Evolutionary conservation across 2,888 invertebrate species (phyloP), one percentile per base, ranked within the genome.

Genomic region (Hedychridium roseum): DNA sequence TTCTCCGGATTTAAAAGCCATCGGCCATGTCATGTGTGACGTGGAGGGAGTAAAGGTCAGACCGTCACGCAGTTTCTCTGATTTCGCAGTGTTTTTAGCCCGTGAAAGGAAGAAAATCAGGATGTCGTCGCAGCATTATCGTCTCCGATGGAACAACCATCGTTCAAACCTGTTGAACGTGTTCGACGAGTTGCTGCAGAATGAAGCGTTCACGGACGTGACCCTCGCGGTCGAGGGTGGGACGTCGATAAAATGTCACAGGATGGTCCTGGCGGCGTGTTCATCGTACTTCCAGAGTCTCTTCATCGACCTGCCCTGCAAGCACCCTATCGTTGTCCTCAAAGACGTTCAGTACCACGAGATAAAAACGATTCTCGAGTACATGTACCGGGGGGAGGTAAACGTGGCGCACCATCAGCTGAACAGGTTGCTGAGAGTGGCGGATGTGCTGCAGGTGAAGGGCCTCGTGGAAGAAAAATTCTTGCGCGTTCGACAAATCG

Each of bases 331-430:
- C 39, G 54, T 88, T 32, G 84, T 88, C 1, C 78, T 88, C 11
- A 86, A 86, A 69, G 87, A 87, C 62, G 92, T 95, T 0, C 89
- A 89, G 65, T 90, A 89, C 64, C 84, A 85, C 35, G 94, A 94
- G 76, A 91, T 95, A 82, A 89, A 91, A 58, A 92, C 93, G 0
- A 87, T 95, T 9, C 82, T 95, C 15, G 92, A 94, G 71, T 95
- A 93, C 78, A 94, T 95, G 92, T 95, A 95, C 78, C 87, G 90
- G 23, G 95, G 94, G 0, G 92, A 94, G 80, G 93, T 94, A 15
- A 93, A 93, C 74, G 91, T 95, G 9, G 90, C 90, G 9, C 91
- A 92, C 74, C 90, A 91, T 53, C 90, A 92, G 73, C 70, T 87
- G 15, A 81, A 81, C 1, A 83, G 82, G 0, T 72, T 87, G 35